Conservation (phyloP, 1,140 invertebrate genomes). For the Choristoneura fumiferana region DNA sequence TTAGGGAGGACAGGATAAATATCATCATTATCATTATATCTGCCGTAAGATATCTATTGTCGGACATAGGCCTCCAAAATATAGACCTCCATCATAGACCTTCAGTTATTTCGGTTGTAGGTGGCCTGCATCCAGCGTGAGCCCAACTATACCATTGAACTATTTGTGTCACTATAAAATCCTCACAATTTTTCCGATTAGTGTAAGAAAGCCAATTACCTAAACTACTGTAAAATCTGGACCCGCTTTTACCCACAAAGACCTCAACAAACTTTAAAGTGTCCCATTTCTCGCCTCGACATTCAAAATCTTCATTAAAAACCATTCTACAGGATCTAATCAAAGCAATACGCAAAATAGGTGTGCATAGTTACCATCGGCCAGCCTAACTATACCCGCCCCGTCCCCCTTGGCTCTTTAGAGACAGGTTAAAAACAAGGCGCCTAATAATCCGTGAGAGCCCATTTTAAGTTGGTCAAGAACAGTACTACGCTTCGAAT, state of each 20-base stretch:
- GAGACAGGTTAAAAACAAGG: constrained; percentile 48
- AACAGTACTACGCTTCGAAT: constrained; percentile 68
- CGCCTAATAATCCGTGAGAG: constrained; percentile 53
- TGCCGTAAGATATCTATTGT: no score
- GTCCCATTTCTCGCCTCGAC: constrained; percentile 44
- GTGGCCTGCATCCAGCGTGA: no score
- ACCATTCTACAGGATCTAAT: constrained; percentile 63
- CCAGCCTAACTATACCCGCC: constrained; percentile 41
- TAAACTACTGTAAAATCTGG: no score
- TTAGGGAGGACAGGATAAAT: no score
- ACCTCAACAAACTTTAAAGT: constrained; percentile 31
- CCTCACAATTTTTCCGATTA: no score
- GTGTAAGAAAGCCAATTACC: no score
- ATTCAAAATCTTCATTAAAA: constrained; percentile 66
- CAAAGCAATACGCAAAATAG: constrained; percentile 68
- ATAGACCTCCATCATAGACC: no score
- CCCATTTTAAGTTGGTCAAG: constrained; percentile 62
- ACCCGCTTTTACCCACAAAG: neutral
- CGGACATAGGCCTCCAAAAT: no score
- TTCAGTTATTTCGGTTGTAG: no score
- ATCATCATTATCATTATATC: no score
- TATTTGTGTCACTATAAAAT: no score
- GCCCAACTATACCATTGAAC: no score
- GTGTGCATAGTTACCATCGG: constrained; percentile 56
- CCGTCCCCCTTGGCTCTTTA: constrained; percentile 25